Percentiles rank a stretch among this genome's conserved stretches.
Evolutionary conservation across 1,140 invertebrate genomes (phyloP).

Genomic region (Aradophagus sp.): DNA sequence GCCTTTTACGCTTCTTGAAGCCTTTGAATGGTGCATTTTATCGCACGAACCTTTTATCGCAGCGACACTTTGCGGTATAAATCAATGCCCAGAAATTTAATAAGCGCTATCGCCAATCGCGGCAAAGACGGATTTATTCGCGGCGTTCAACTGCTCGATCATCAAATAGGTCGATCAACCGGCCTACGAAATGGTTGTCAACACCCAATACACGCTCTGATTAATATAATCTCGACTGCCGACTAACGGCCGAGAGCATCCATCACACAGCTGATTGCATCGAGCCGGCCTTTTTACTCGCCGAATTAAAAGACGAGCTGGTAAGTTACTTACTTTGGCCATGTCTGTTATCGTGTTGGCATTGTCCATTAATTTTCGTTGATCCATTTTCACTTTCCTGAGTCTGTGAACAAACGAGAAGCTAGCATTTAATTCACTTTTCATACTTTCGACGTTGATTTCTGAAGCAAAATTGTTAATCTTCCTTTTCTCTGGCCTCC

Average conservation of each 20-base stretch:
- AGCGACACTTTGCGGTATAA: neutral
- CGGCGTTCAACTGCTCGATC: neutral
- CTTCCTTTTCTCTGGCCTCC: too few species aligned
- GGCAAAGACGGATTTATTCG: conserved; percentile 13
- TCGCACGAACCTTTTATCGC: conserved; percentile 11
- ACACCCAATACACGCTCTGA: conserved; percentile 15
- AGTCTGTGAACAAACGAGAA: conserved; percentile 81
- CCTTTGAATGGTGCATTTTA: conserved; percentile 27
- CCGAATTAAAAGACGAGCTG: conserved; percentile 25
- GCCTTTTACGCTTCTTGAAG: conserved; percentile 22
- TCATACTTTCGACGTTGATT: too few species aligned
- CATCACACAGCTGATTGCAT: conserved; percentile 22
- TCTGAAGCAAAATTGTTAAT: too few species aligned
- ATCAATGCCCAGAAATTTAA: conserved; percentile 23
- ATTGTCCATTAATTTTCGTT: conserved; percentile 99
- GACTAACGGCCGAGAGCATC: conserved; percentile 22
- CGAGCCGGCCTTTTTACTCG: conserved; percentile 6
- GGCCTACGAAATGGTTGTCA: conserved; percentile 30
- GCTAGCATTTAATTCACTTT: conserved; percentile 10
- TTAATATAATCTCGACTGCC: conserved; percentile 32
- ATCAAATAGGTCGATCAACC: conserved; percentile 10
- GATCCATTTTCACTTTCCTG: conserved; percentile 99
- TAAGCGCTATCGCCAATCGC: conserved; percentile 8
- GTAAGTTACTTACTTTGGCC: conserved; percentile 94
- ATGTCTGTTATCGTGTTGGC: conserved; percentile 99